These are phyloP conservation scores for Corythaeola cristata DNA, from an alignment of 2,113 vertebrate species.

Conservation along the genomic window DNA sequence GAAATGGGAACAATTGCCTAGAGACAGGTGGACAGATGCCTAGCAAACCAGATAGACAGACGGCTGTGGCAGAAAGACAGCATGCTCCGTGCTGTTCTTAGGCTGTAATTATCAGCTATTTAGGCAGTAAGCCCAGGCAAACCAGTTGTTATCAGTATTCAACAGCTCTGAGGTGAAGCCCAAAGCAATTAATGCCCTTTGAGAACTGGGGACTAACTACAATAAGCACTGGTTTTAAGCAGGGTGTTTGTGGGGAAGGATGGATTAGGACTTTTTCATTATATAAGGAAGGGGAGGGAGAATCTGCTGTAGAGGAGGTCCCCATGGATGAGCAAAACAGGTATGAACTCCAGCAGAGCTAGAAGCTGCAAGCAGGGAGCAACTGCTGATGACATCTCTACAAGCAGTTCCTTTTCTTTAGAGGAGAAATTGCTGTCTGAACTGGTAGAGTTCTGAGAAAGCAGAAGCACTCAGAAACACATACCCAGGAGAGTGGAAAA, in stretches of 20 bases:
- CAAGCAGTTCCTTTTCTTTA: neutral
- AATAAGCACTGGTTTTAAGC: conserved; percentile 13
- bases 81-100: conserved; percentile 45
- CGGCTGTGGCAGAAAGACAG: conserved; percentile 32
- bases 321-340: neutral
- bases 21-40: conserved; percentile 53
- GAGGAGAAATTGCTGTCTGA: neutral
- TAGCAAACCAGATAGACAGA: conserved; percentile 54
- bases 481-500: neutral
- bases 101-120: conserved; percentile 66
- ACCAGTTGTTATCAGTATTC: conserved; percentile 62
- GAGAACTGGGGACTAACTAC: neutral
- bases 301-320: neutral
- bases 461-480: neutral
- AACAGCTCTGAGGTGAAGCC: conserved; percentile 38
- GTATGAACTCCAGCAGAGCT: neutral
- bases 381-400: neutral
- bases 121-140: conserved; percentile 41
- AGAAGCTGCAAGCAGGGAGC: neutral
- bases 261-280: neutral
- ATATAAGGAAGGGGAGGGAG: neutral
- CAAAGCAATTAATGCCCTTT: conserved; percentile 32
- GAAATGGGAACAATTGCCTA: conserved; percentile 19
- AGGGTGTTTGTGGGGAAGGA: neutral
- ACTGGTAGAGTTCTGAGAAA: neutral